These are phyloP conservation scores for Ascidia mentula DNA, from an alignment of 23 tunicate genomes.

Conservation along the genomic window DNA sequence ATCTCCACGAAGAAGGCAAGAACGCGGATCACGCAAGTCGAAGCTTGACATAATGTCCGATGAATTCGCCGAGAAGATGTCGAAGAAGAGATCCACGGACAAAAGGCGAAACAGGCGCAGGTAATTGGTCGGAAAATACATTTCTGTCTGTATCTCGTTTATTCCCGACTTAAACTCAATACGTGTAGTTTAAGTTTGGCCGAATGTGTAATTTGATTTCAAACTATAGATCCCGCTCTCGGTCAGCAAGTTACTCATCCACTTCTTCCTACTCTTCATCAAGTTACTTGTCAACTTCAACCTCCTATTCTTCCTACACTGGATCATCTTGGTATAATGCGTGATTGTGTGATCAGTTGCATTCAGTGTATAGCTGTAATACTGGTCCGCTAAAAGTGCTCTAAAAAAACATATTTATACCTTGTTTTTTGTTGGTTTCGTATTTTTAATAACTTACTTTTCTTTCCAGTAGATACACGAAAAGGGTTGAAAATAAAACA, in stretches of 20 bases:
- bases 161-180: no score
- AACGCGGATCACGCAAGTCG: conserved; percentile 42
- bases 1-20: conserved; percentile 34
- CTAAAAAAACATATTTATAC: no score
- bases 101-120: conserved; percentile 14
- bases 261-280: conserved; percentile 28
- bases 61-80: conserved; percentile 62
- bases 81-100: conserved; percentile 12
- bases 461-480: no score
- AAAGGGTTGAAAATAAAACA: no score
- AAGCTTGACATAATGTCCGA: conserved; percentile 83
- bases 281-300: conserved; percentile 52
- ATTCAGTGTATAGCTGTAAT: no score
- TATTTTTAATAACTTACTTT: no score
- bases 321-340: conserved; percentile 50
- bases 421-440: no score
- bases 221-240: conserved; percentile 30
- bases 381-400: no score
- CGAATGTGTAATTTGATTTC: neutral
- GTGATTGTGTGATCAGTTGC: no score
- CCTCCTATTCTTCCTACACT: conserved; percentile 34
- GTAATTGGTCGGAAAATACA: no score
- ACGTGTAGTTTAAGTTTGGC: no score
- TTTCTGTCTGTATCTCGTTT: no score
- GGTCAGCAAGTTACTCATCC: conserved; percentile 53